Evolutionary conservation across 2,113 vertebrate species (phyloP).

Genomic region (Synodontis membranacea): DNA sequence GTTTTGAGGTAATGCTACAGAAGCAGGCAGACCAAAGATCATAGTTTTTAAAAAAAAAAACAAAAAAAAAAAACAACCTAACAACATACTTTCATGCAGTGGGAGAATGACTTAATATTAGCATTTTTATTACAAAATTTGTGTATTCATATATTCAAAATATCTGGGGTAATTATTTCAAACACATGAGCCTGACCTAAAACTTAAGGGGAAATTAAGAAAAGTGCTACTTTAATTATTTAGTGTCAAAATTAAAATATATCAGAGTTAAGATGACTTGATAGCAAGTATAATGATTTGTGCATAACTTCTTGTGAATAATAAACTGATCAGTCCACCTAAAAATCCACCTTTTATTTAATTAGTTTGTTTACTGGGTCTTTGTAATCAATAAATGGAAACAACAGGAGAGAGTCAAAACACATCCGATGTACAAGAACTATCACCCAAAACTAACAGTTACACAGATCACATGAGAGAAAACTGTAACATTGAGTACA

Average conservation of each 20-base stretch:
- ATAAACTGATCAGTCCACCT: background rate
- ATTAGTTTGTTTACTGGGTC: background rate
- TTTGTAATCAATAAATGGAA: background rate
- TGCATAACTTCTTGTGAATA: background rate
- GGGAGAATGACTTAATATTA: background rate
- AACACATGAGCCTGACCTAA: background rate
- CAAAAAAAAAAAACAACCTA: background rate
- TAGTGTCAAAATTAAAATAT: background rate
- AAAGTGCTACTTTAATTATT: slow-evolving; percentile 5
- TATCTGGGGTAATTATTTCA: background rate
- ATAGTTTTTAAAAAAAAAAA: background rate
- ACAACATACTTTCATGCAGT: background rate
- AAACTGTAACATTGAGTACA: background rate
- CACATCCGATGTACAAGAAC: background rate
- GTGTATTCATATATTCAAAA: no score
- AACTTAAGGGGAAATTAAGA: background rate
- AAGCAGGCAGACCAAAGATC: background rate
- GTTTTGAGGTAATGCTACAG: background rate
- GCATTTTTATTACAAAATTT: background rate
- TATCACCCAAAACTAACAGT: background rate
- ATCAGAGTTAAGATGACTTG: background rate
- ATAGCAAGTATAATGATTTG: background rate
- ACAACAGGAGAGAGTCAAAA: background rate
- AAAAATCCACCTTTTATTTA: background rate
- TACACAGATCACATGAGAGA: background rate